phyloP scores from a whole-genome alignment of 2,888 invertebrate species.

The Tortricodes alternella region DNA sequence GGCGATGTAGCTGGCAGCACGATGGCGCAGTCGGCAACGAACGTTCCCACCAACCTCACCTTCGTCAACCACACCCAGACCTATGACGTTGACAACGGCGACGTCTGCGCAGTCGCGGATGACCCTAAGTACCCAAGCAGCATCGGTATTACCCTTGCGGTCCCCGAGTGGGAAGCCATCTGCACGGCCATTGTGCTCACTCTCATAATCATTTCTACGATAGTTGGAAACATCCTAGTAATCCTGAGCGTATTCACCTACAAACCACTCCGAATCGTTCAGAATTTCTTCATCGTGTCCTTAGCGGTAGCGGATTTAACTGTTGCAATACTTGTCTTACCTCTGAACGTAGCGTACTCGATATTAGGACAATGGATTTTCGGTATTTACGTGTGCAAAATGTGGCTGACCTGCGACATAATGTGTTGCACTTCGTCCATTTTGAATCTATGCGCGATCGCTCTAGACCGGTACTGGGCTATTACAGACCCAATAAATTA shows the following conservation, averaged over 20 bases:
- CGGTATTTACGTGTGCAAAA: slow-evolving; percentile 95
- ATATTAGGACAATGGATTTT: slow-evolving; percentile 96
- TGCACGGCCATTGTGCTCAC: slow-evolving; percentile 91
- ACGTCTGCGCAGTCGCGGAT: slow-evolving; percentile 66
- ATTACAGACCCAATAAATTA: slow-evolving; percentile 97
- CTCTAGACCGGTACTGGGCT: slow-evolving; percentile 96
- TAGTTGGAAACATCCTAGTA: slow-evolving; percentile 95
- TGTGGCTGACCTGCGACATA: slow-evolving; percentile 98
- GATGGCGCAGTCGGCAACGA: slow-evolving; percentile 72
- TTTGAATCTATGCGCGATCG: slow-evolving; percentile 96
- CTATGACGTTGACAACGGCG: slow-evolving; percentile 66
- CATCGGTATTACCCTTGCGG: slow-evolving; percentile 88
- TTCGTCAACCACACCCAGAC: slow-evolving; percentile 59
- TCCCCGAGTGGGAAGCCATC: slow-evolving; percentile 93
- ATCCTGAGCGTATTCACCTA: slow-evolving; percentile 98
- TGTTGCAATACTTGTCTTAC: slow-evolving; percentile 94
- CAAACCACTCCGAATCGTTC: slow-evolving; percentile 94
- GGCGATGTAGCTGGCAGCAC: slow-evolving; percentile 53
- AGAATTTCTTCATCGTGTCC: slow-evolving; percentile 98
- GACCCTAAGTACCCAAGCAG: slow-evolving; percentile 84
- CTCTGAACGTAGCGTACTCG: slow-evolving; percentile 95
- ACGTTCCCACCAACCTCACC: slow-evolving; percentile 58
- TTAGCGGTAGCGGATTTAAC: slow-evolving; percentile 96
- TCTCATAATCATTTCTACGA: slow-evolving; percentile 93
- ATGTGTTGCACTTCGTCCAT: slow-evolving; percentile 98